phyloP scores from a whole-genome alignment of 2,113 vertebrate species.

The Elaphurus davidianus region DNA sequence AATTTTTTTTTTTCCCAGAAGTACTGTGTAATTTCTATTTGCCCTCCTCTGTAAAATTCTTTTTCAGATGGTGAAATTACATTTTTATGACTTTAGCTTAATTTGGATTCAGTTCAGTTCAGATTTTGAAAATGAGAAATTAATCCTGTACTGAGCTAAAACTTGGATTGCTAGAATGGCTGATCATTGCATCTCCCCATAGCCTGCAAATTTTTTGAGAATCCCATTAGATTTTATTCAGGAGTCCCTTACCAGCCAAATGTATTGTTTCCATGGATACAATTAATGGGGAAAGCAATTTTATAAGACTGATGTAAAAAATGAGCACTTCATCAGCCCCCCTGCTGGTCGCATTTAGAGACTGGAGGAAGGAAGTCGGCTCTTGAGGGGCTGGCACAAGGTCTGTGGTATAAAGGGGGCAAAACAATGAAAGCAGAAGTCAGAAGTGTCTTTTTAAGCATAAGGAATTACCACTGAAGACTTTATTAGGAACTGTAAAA shows the following conservation, averaged over 20 bases:
- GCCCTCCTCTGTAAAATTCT: slow-evolving; percentile 65
- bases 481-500: slow-evolving; percentile 67
- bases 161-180: slow-evolving; percentile 57
- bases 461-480: slow-evolving; percentile 66
- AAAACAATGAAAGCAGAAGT: slow-evolving; percentile 67
- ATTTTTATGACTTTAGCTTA: slow-evolving; percentile 57
- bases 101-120: slow-evolving; percentile 55
- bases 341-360: slow-evolving; percentile 79
- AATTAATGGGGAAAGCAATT: slow-evolving; percentile 88
- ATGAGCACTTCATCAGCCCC: slow-evolving; percentile 80
- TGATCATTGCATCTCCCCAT: background rate
- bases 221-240: slow-evolving; percentile 82
- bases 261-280: slow-evolving; percentile 88
- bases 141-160: slow-evolving; percentile 46
- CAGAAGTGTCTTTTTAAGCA: slow-evolving; percentile 47
- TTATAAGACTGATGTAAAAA: slow-evolving; percentile 86
- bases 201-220: slow-evolving; percentile 78
- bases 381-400: slow-evolving; percentile 48
- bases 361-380: slow-evolving; percentile 63
- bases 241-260: slow-evolving; percentile 81
- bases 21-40: slow-evolving; percentile 72
- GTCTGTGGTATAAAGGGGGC: slow-evolving; percentile 38
- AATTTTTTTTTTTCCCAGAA: slow-evolving; percentile 10
- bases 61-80: slow-evolving; percentile 69
- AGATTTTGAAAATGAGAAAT: slow-evolving; percentile 73